phyloP scores from a whole-genome alignment of 2,888 invertebrate species.

The Ophioninae sp. region DNA sequence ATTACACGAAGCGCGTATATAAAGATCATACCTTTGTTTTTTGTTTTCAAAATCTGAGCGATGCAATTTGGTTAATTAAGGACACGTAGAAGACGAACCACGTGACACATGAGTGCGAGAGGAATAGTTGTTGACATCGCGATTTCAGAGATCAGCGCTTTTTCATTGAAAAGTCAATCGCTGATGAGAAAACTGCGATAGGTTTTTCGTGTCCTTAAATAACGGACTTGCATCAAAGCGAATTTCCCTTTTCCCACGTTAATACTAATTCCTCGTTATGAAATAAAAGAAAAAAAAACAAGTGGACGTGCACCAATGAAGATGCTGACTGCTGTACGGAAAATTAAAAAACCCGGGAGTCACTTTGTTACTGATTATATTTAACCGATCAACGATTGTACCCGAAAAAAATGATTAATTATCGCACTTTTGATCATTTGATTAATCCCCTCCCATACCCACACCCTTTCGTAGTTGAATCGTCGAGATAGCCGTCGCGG shows the following conservation, averaged over 20 bases:
- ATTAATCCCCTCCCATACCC: not conserved
- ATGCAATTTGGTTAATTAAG: conserved; percentile 14
- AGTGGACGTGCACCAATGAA: not conserved
- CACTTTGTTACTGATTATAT: conserved; percentile 29
- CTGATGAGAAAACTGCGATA: too few species aligned
- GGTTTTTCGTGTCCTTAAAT: not conserved
- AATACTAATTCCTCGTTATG: not conserved
- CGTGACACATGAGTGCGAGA: too few species aligned
- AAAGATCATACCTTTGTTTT: conserved; percentile 8
- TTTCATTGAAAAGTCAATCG: too few species aligned
- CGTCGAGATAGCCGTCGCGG: not conserved
- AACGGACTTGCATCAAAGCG: conserved; percentile 9
- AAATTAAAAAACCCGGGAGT: conserved; percentile 26
- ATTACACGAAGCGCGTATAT: conserved; percentile 13
- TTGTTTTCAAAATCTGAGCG: not conserved
- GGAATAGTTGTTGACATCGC: too few species aligned
- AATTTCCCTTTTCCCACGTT: not conserved
- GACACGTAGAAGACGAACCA: too few species aligned
- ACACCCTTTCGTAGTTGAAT: not conserved
- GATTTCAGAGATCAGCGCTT: too few species aligned
- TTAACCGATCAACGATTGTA: conserved; percentile 46
- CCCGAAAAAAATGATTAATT: conserved; percentile 23
- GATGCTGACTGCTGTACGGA: not conserved
- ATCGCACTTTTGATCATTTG: conserved; percentile 54
- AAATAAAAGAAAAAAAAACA: not conserved